Evolutionary conservation across 2,113 vertebrate genomes (phyloP).

Genomic region (Ondatra zibethicus): DNA sequence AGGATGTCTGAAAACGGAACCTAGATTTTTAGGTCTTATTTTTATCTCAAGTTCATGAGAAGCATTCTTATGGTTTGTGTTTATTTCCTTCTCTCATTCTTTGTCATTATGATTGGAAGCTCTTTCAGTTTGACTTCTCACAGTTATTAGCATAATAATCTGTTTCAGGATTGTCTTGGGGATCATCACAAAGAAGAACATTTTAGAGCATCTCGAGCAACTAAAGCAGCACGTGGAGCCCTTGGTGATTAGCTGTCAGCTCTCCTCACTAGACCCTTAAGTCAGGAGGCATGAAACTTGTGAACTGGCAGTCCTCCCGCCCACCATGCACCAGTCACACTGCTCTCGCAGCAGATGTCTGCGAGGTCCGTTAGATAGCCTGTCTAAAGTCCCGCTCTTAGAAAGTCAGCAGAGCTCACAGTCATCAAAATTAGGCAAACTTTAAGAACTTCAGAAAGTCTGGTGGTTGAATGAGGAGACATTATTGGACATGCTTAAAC

Average conservation of each 20-base stretch:
- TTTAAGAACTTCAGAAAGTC: constrained; percentile 59
- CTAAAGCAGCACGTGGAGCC: constrained; percentile 97
- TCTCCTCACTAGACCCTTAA: constrained; percentile 91
- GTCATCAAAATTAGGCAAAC: constrained; percentile 24
- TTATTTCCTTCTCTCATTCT: constrained; percentile 75
- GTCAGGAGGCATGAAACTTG: constrained; percentile 95
- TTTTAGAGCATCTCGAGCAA: constrained; percentile 99
- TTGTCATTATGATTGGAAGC: constrained; percentile 84
- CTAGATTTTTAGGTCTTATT: constrained; percentile 72
- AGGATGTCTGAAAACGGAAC: constrained; percentile 55
- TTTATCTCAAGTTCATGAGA: constrained; percentile 79
- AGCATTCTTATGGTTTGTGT: constrained; percentile 76
- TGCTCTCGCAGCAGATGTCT: constrained; percentile 60
- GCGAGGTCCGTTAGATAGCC: constrained; percentile 63
- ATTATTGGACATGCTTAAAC: constrained; percentile 54
- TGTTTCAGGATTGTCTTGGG: constrained; percentile 99
- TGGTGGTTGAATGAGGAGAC: constrained; percentile 51
- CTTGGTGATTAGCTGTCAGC: constrained; percentile 98
- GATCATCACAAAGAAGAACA: constrained; percentile 99
- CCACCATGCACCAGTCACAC: constrained; percentile 67
- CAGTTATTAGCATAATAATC: constrained; percentile 97
- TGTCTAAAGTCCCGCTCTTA: constrained; percentile 69
- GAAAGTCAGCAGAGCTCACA: constrained; percentile 64
- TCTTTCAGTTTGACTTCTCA: constrained; percentile 87
- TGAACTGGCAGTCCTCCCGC: constrained; percentile 88